A percentile compares a stretch with the other conserved stretches of the same genome.
Conservation (phyloP, 2,113 vertebrate genomes). For the Corythaeola cristata region DNA sequence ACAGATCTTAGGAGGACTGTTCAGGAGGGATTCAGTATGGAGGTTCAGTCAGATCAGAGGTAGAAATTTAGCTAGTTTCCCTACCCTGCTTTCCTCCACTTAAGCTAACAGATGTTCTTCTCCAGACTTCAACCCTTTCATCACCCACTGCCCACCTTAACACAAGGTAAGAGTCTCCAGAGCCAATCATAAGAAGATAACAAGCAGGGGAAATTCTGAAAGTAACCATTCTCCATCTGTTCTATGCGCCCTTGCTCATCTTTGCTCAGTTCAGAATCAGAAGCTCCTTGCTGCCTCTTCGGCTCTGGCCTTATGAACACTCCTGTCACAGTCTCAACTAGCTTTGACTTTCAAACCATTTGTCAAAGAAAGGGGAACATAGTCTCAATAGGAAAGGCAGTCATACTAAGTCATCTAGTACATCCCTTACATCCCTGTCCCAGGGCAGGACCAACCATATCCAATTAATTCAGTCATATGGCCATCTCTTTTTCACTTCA, state of each 20-base stretch:
- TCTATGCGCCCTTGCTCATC: neutral
- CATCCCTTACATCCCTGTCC: neutral
- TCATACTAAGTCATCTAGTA: neutral
- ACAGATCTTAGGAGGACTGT: neutral
- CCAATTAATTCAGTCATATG: neutral
- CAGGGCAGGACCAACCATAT: neutral
- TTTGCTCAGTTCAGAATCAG: neutral
- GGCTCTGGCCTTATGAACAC: neutral
- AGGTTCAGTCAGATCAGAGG: neutral
- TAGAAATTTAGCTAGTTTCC: neutral
- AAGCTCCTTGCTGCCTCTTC: neutral
- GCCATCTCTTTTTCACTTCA: neutral
- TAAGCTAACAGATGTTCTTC: neutral
- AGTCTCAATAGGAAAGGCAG: neutral
- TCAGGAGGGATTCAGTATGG: neutral
- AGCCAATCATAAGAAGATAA: neutral
- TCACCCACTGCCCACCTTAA: neutral
- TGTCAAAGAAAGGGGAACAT: neutral
- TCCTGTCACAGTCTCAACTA: neutral
- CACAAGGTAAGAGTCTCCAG: neutral
- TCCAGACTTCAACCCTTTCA: neutral
- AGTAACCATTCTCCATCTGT: neutral
- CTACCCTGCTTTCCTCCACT: neutral
- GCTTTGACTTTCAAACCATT: neutral
- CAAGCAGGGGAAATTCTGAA: neutral